These are phyloP conservation scores for Euura lappo DNA, from an alignment of 1,140 invertebrate species.

Conservation along the genomic window DNA sequence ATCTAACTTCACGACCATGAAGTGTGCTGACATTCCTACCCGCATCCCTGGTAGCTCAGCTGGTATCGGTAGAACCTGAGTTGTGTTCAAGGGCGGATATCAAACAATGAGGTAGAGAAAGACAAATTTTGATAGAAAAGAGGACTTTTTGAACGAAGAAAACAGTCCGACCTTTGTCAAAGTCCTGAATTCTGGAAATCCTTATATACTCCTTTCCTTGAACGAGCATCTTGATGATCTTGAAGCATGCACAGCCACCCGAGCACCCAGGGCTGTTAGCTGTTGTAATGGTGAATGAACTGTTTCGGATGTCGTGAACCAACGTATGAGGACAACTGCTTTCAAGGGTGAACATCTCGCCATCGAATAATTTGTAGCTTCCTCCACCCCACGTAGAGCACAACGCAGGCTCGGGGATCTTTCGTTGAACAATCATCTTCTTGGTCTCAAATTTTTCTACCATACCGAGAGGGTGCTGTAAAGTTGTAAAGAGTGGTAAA, in stretches of 20 bases:
- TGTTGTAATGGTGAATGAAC: slow-evolving; percentile 70
- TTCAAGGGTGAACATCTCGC: slow-evolving; percentile 65
- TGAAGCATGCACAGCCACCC: slow-evolving; percentile 58
- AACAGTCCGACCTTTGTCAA: slow-evolving; percentile 17
- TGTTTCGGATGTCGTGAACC: slow-evolving; percentile 68
- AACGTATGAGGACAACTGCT: slow-evolving; percentile 71
- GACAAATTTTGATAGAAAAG: no score
- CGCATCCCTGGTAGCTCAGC: slow-evolving; percentile 70
- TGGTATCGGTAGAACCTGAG: slow-evolving; percentile 67
- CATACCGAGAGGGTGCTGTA: not conserved
- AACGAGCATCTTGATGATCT: slow-evolving; percentile 69
- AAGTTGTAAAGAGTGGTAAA: no score
- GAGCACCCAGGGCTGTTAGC: slow-evolving; percentile 61
- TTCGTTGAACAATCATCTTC: slow-evolving; percentile 45
- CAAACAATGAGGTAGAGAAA: no score
- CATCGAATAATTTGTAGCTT: slow-evolving; percentile 88
- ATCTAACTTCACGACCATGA: slow-evolving; percentile 71
- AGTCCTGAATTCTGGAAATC: slow-evolving; percentile 30
- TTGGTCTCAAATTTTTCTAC: slow-evolving; percentile 28
- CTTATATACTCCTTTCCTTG: slow-evolving; percentile 70
- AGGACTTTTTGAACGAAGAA: no score
- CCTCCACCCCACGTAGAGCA: slow-evolving; percentile 81
- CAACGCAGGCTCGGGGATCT: slow-evolving; percentile 63
- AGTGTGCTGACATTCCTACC: slow-evolving; percentile 72
- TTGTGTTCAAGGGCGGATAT: not conserved